Base-by-base conservation (phyloP, 2,113 vertebrate species). In the Microcebus murinus region DNA sequence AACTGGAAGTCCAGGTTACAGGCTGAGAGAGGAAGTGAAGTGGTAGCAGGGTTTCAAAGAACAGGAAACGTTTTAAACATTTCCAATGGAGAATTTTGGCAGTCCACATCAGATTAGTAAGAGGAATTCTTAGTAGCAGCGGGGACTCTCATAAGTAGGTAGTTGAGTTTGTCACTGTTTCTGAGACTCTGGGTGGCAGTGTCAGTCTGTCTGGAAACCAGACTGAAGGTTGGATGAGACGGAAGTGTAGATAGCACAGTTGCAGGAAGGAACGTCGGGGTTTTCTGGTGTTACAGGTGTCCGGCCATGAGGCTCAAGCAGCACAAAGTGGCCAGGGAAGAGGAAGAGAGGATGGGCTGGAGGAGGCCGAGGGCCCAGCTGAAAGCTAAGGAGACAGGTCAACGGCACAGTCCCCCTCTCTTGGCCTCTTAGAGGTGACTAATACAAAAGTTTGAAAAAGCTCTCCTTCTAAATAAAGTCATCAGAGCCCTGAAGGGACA, bases 271-370 rank as follows among this genome's bases (percentile, higher is more conserved):
- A 36, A 3, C 6, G 81, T 39, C 17, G 2, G 45, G 23, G 39
- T 4, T 27, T 29, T 29, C 0, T 3, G 9, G 11, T 27, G 6
- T 18, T 39, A 11, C 23, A 21, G 18, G 18, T 8, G 11, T 34
- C 18, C 45, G 8, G 27, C 17, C 17, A 13, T 39, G 21, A 13
- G 10, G 20, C 82, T 63, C 67, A 23, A 34, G n/a, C 59, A 6
- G 0, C 6, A 6, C 3, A 12, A 68, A 17, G 12, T 12, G 27
- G 36, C 71, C 14, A 6, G 65, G 50, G 82, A 57, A 1, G 65
- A 67, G 34, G 80, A 7, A 21, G 23, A 65, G 3, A 27, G 34
- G 2, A 3, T 1, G 4, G 17, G 8, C 12, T 55, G 13, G n/a
- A 39, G 59, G 29, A 31, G 25, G 57, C 5, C 29, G 23, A 31